phyloP scores from a whole-genome alignment of 2,797 vertebrate species.

The Pseudomugil gertrudae region DNA sequence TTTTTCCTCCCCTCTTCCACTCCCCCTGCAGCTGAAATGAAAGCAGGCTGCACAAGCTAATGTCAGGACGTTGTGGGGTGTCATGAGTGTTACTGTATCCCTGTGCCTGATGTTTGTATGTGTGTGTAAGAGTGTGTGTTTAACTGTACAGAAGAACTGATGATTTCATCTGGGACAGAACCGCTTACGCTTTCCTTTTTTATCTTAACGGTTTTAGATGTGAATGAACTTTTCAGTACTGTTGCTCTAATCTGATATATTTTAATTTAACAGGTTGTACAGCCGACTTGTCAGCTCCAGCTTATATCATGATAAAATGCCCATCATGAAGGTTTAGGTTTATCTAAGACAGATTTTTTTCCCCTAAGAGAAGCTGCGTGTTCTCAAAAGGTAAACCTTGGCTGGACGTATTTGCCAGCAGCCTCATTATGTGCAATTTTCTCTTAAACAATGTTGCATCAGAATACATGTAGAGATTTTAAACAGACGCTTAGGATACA shows the following conservation, averaged over 20 bases:
- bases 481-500: neutral
- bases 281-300: conserved; percentile 1
- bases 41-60: neutral
- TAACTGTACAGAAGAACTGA: conserved; percentile 58
- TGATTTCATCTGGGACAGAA: conserved; percentile 27
- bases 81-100: conserved; percentile 29
- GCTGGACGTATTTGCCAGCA: neutral
- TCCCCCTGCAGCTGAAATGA: neutral
- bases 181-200: conserved; percentile 23
- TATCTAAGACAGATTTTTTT: neutral
- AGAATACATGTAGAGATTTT: conserved; percentile 3
- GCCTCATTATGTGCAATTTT: conserved; percentile 1
- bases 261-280: conserved; percentile 28
- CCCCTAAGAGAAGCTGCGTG: neutral
- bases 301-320: neutral
- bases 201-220: conserved; percentile 9
- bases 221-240: neutral
- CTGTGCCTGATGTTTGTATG: conserved; percentile 58
- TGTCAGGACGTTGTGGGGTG: conserved; percentile 7
- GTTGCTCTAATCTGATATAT: conserved; percentile 11
- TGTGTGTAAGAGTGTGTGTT: conserved; percentile 40
- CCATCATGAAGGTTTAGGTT: neutral
- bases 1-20: neutral
- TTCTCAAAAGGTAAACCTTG: conserved; percentile 29
- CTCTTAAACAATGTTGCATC: conserved; percentile 10